phyloP scores from a whole-genome alignment of 2,113 vertebrate species.

The Plecotus auritus region DNA sequence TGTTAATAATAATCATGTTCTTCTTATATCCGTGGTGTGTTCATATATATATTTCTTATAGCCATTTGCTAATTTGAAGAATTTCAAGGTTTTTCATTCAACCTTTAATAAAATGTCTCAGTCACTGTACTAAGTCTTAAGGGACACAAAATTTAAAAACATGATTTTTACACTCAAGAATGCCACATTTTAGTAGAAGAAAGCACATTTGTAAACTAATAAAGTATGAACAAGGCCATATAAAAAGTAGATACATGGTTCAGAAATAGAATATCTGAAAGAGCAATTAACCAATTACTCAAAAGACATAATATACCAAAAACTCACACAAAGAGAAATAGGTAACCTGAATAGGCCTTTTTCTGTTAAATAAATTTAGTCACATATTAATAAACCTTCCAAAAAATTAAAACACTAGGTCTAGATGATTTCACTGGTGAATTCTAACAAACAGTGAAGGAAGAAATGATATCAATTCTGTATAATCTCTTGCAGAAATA shows the following conservation, averaged over 20 bases:
- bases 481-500: background rate
- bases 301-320: conserved; percentile 15
- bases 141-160: background rate
- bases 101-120: background rate
- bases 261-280: conserved; percentile 13
- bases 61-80: background rate
- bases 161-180: background rate
- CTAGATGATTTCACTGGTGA: background rate
- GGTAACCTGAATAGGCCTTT: background rate
- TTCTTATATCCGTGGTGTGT: background rate
- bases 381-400: background rate
- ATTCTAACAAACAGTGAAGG: background rate
- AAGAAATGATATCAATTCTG: background rate
- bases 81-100: background rate
- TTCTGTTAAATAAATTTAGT: background rate
- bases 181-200: background rate
- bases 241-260: background rate
- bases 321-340: background rate
- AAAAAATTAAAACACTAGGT: background rate
- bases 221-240: background rate
- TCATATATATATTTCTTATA: background rate
- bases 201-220: background rate
- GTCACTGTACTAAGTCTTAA: background rate
- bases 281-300: background rate
- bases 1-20: background rate